phyloP scores from a whole-genome alignment of 2,113 vertebrate genomes.

The Nothocercus nigrocapillus region DNA sequence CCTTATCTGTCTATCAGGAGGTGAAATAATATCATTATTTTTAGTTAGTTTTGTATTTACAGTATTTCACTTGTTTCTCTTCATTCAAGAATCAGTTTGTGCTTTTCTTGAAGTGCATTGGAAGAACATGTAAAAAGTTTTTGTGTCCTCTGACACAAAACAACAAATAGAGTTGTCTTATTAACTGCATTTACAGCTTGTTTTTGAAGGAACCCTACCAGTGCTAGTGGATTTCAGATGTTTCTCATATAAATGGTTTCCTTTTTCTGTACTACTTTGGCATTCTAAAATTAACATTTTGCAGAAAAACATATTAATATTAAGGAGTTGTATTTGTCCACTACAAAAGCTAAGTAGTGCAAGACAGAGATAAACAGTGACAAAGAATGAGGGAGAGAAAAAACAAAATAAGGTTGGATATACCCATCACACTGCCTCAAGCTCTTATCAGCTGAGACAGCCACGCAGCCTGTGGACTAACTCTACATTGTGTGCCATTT shows the following conservation, averaged over 20 bases:
- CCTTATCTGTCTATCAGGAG: neutral
- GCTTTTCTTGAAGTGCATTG: neutral
- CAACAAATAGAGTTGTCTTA: neutral
- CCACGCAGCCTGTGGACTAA: neutral
- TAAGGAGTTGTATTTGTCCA: neutral
- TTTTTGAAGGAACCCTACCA: neutral
- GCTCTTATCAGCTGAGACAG: slow-evolving; percentile 50
- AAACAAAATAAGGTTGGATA: neutral
- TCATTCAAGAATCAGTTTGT: neutral
- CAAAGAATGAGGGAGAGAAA: neutral
- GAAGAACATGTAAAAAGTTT: neutral
- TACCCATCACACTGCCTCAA: neutral
- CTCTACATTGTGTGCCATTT: neutral
- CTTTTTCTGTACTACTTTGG: neutral
- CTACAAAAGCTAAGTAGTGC: neutral
- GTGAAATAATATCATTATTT: neutral
- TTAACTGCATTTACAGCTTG: neutral
- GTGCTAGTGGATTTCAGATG: neutral
- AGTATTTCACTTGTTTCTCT: neutral
- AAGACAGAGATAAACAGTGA: slow-evolving; percentile 37
- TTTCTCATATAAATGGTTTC: neutral
- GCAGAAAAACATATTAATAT: neutral
- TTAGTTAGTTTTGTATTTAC: neutral
- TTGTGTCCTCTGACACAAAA: neutral
- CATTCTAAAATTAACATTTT: slow-evolving; percentile 9